phyloP scores from a whole-genome alignment of 2,797 vertebrate species.

The Thaleichthys pacificus region DNA sequence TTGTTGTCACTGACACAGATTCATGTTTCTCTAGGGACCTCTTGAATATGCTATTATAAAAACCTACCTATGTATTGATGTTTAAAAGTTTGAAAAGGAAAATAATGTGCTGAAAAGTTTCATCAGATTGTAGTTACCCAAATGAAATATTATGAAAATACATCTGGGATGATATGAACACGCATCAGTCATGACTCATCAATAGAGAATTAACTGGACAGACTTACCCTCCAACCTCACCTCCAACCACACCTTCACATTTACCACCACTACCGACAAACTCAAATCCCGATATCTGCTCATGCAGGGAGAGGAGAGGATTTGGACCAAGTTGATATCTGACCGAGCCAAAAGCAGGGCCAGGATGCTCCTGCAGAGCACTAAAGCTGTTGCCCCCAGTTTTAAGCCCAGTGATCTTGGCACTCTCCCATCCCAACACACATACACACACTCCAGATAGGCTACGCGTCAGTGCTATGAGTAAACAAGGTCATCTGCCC shows the following conservation, averaged over 20 bases:
- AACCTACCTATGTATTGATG: conserved; percentile 20
- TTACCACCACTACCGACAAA: conserved; percentile 14
- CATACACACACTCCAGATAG: conserved; percentile 20
- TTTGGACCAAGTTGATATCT: conserved; percentile 28
- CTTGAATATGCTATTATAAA: conserved; percentile 8
- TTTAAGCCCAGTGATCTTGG: conserved; percentile 44
- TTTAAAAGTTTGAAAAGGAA: conserved; percentile 22
- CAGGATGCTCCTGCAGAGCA: conserved; percentile 67
- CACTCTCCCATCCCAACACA: conserved; percentile 29
- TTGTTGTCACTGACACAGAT: conserved; percentile 2
- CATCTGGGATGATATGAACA: conserved; percentile 12
- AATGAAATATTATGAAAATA: conserved; percentile 28
- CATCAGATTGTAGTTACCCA: neutral
- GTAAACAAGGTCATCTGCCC: conserved; percentile 56
- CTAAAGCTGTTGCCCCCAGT: conserved; percentile 64
- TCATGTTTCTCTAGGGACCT: conserved; percentile 3
- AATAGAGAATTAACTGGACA: no score
- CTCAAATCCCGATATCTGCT: conserved; percentile 25
- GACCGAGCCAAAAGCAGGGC: conserved; percentile 49
- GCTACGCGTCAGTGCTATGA: neutral
- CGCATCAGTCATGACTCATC: no score
- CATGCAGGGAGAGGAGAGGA: conserved; percentile 25
- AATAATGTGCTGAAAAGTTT: conserved; percentile 11
- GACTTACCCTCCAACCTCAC: conserved; percentile 19
- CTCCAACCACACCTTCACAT: conserved; percentile 29